A percentile compares a stretch with the other conserved stretches of the same genome.
Conservation (phyloP, 2,888 invertebrate genomes). For the Lissonota sp. region DNA sequence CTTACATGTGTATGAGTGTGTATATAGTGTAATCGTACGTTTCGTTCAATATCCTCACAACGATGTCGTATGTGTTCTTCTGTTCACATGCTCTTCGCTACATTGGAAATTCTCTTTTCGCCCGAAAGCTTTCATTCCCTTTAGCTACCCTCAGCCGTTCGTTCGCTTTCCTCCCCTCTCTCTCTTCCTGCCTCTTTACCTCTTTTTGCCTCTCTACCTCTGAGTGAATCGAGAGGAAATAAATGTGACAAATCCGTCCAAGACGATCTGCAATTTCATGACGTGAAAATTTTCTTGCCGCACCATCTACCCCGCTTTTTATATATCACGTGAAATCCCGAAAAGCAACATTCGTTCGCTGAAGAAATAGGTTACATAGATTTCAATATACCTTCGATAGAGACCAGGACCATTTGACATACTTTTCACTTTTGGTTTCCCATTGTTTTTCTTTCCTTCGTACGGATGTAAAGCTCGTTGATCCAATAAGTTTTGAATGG, state of each 20-base stretch:
- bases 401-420: too few relatives aligned
- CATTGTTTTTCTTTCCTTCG: background rate
- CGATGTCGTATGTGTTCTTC: slow-evolving; percentile 30
- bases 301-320: background rate
- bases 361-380: too few relatives aligned
- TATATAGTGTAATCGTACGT: slow-evolving; percentile 9
- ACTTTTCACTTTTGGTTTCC: background rate
- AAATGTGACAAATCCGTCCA: slow-evolving; percentile 39
- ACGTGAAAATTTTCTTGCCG: slow-evolving; percentile 11
- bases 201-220: background rate
- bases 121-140: slow-evolving; percentile 15
- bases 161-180: background rate
- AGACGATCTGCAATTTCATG: slow-evolving; percentile 33
- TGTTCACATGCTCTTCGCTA: slow-evolving; percentile 28
- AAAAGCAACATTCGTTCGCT: too few relatives aligned
- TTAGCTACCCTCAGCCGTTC: too few relatives aligned
- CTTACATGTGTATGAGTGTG: slow-evolving; percentile 1
- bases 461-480: too few relatives aligned
- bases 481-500: too few relatives aligned
- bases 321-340: too few relatives aligned
- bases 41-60: slow-evolving; percentile 38
- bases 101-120: slow-evolving; percentile 50
- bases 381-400: too few relatives aligned
- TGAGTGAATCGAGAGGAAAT: slow-evolving; percentile 23
- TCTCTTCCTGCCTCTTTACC: background rate